These are phyloP conservation scores for Stictonetta naevosa DNA, from an alignment of 2,113 vertebrate species.

Conservation along the genomic window DNA sequence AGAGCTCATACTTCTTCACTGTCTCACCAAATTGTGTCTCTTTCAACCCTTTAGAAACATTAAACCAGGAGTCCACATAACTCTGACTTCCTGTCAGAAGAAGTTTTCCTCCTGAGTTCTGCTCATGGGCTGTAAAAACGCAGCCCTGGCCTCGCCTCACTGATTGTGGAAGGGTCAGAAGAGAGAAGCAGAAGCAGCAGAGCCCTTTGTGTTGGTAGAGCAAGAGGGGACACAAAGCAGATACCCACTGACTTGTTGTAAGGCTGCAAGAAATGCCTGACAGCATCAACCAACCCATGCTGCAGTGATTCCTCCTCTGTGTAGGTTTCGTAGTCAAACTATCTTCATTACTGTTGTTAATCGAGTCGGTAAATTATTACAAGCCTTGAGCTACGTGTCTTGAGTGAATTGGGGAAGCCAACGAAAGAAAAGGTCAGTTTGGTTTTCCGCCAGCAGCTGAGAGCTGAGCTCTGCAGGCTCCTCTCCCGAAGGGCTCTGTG, in stretches of 20 bases:
- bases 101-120: not conserved
- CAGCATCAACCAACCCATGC: not conserved
- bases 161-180: not conserved
- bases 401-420: not conserved
- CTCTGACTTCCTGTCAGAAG: not conserved
- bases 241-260: not conserved
- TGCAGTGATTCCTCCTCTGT: not conserved
- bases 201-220: not conserved
- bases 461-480: not conserved
- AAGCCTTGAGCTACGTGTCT: not conserved
- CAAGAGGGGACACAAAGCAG: not conserved
- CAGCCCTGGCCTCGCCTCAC: not conserved
- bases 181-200: not conserved
- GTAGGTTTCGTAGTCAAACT: not conserved
- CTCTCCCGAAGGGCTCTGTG: not conserved
- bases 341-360: not conserved
- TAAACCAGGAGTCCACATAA: not conserved
- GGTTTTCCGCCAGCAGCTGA: not conserved
- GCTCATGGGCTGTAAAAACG: not conserved
- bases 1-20: not conserved
- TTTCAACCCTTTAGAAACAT: not conserved
- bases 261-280: not conserved
- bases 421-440: not conserved
- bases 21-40: not conserved
- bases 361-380: not conserved